Evolutionary conservation across 2,797 vertebrate species (phyloP).

Genomic region (Sparidentex hasta): DNA sequence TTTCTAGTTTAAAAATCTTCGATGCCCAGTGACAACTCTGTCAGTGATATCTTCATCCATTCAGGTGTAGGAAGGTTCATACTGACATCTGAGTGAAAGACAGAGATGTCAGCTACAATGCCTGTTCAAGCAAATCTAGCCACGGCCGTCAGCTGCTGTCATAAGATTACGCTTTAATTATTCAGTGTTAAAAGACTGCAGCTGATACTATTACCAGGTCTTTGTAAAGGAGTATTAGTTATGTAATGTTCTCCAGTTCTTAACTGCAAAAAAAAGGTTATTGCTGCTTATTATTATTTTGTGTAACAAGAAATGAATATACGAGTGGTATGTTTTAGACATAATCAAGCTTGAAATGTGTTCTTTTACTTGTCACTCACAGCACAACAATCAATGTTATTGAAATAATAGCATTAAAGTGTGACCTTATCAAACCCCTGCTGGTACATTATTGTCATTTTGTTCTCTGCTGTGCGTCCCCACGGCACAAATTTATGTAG

Average conservation of each 20-base stretch:
- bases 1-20: conserved; percentile 6
- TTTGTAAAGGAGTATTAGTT: conserved; percentile 6
- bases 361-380: conserved; percentile 4
- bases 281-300: neutral
- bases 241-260: neutral
- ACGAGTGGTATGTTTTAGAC: neutral
- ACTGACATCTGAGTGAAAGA: conserved; percentile 22
- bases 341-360: conserved; percentile 3
- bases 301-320: neutral
- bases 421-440: conserved; percentile 5
- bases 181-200: conserved; percentile 21
- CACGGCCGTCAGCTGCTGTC: neutral
- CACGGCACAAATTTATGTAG: neutral
- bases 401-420: conserved; percentile 19
- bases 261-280: neutral
- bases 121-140: conserved; percentile 1
- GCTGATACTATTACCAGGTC: neutral
- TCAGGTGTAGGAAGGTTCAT: conserved; percentile 11
- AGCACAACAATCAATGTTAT: conserved; percentile 13
- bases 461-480: neutral
- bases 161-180: conserved; percentile 5
- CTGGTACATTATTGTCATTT: neutral
- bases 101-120: neutral
- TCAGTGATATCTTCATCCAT: conserved; percentile 19
- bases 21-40: neutral